These are phyloP conservation scores for Bagarius yarrelli DNA, from an alignment of 2,113 vertebrate genomes.

Conservation along the genomic window DNA sequence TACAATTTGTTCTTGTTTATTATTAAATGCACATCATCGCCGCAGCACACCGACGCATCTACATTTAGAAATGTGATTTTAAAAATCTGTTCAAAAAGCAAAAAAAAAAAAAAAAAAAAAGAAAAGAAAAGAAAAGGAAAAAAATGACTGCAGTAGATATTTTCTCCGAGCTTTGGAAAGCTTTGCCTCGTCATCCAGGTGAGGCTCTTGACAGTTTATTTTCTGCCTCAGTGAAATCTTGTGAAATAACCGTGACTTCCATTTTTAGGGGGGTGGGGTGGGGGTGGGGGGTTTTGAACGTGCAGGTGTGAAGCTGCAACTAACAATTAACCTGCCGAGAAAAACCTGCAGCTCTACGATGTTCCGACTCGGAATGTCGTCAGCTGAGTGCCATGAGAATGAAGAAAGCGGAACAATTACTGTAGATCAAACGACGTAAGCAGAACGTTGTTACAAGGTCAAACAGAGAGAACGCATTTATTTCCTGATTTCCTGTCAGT, in stretches of 20 bases:
- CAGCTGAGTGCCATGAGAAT: background rate
- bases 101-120: no score
- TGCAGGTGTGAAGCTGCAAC: slow-evolving; percentile 38
- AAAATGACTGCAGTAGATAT: background rate
- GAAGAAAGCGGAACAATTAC: background rate
- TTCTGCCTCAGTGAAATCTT: slow-evolving; percentile 26
- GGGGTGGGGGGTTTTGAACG: slow-evolving; percentile 22
- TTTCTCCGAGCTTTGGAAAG: background rate
- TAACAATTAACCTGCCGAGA: slow-evolving; percentile 27
- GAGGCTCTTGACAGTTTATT: slow-evolving; percentile 23
- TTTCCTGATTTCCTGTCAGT: no score
- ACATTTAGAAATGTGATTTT: background rate
- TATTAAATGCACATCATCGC: no score
- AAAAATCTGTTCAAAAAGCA: background rate
- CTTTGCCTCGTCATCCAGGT: slow-evolving; percentile 19
- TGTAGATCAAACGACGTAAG: background rate
- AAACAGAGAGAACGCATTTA: no score
- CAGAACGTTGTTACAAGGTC: background rate
- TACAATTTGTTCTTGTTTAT: background rate
- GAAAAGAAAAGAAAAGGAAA: background rate
- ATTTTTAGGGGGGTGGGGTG: background rate
- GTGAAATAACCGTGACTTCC: slow-evolving; percentile 1
- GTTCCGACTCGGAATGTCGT: background rate
- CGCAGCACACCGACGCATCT: background rate
- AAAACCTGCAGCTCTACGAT: background rate